phyloP scores from a whole-genome alignment of 2,888 invertebrate species.

The Petrolisthes cinctipes region DNA sequence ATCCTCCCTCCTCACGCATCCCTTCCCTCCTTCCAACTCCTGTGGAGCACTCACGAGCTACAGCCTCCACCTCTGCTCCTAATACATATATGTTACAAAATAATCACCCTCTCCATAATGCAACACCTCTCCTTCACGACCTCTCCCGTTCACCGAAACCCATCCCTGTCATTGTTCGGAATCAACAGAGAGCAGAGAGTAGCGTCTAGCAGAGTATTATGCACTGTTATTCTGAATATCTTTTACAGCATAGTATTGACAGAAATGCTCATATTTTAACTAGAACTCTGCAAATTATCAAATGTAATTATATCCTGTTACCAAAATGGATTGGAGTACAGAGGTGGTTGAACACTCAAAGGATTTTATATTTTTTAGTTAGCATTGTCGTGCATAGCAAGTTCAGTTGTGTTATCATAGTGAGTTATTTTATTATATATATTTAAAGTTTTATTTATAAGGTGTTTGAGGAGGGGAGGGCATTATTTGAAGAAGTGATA shows the following conservation, averaged over 20 bases:
- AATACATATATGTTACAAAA: not conserved
- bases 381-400: no score
- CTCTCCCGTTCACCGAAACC: constrained; percentile 33
- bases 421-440: no score
- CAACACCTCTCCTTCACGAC: constrained; percentile 53
- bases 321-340: no score
- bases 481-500: no score
- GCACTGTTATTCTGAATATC: no score
- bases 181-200: constrained; percentile 48
- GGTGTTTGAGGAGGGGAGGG: no score
- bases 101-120: constrained; percentile 46
- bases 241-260: not conserved
- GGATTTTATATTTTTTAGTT: no score
- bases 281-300: no score
- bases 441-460: no score
- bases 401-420: no score
- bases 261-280: not conserved
- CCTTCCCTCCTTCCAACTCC: constrained; percentile 52
- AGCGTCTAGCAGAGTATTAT: constrained; percentile 34
- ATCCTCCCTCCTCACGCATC: constrained; percentile 46
- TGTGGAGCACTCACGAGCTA: constrained; percentile 41
- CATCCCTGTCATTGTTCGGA: constrained; percentile 13
- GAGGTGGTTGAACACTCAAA: no score
- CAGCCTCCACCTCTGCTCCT: not conserved
- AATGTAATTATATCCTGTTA: no score